Conservation (phyloP, 2,888 invertebrate species). For the Julus scandinavius region DNA sequence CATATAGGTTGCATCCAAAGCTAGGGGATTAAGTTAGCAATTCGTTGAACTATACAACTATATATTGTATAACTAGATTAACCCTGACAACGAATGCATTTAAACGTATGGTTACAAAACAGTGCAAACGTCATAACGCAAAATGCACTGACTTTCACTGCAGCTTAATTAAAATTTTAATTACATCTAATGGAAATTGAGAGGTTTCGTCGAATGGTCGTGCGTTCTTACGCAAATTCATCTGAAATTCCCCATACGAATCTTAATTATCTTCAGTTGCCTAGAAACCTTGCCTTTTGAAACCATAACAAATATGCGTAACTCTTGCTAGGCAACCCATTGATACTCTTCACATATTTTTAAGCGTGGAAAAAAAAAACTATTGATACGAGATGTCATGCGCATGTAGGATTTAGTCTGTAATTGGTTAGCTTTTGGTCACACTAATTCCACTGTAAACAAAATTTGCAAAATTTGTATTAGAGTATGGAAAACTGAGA, state of each 20-base stretch:
- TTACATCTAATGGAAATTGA: neutral
- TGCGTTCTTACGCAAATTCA: neutral
- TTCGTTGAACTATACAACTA: neutral
- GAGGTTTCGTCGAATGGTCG: neutral
- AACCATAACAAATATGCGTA: slow-evolving; percentile 27
- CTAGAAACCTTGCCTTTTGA: neutral
- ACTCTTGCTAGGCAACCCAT: slow-evolving; percentile 33
- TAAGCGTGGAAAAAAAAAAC: neutral
- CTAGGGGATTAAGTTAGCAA: neutral
- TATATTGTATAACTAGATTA: neutral
- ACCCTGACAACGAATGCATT: neutral
- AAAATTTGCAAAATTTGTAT: too few species aligned
- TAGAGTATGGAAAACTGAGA: too few species aligned
- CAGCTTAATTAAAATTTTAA: neutral
- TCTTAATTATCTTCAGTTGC: neutral
- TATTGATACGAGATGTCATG: neutral
- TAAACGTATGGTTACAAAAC: too few species aligned
- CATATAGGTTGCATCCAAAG: too few species aligned
- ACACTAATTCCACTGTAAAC: too few species aligned
- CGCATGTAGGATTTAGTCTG: neutral
- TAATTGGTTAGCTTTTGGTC: neutral
- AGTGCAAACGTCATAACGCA: neutral
- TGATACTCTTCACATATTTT: neutral
- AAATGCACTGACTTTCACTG: neutral
- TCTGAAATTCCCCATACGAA: neutral